Conservation (phyloP, 2,888 invertebrate genomes). For the Syritta pipiens region DNA sequence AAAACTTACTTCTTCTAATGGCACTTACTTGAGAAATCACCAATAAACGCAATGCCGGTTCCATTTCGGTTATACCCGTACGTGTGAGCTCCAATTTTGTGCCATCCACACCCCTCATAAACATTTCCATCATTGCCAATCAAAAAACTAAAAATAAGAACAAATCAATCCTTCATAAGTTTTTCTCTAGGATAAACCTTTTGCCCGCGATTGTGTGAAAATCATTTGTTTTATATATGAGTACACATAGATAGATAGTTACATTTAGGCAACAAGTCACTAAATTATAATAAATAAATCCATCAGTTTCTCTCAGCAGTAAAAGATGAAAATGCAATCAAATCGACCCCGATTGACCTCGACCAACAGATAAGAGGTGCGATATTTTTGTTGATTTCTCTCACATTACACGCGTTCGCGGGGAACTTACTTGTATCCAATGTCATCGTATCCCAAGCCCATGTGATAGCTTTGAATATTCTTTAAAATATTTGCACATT, state of each 20-base stretch:
- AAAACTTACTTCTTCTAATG: background rate
- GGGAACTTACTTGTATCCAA: conserved; percentile 81
- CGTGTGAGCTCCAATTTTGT: conserved; percentile 82
- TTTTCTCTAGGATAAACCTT: background rate
- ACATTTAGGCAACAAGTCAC: no score
- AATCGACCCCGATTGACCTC: background rate
- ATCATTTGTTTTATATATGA: no score
- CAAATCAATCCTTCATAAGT: background rate
- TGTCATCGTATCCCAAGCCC: conserved; percentile 80
- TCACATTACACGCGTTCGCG: background rate
- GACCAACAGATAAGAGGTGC: background rate
- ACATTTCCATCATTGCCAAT: conserved; percentile 84
- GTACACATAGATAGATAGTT: no score
- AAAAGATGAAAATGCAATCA: no score
- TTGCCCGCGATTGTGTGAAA: background rate
- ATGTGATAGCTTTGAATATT: conserved; percentile 81
- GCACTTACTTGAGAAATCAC: conserved; percentile 79
- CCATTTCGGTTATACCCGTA: conserved; percentile 82
- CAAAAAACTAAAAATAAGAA: conserved; percentile 79
- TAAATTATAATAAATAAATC: no score
- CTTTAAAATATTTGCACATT: conserved; percentile 80
- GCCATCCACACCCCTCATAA: conserved; percentile 85
- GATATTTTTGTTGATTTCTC: no score
- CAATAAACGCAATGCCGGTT: conserved; percentile 84
- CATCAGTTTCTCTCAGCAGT: no score